Evolutionary conservation across 1,140 invertebrate species (phyloP).

Genomic region (Drosophila subobscura): DNA sequence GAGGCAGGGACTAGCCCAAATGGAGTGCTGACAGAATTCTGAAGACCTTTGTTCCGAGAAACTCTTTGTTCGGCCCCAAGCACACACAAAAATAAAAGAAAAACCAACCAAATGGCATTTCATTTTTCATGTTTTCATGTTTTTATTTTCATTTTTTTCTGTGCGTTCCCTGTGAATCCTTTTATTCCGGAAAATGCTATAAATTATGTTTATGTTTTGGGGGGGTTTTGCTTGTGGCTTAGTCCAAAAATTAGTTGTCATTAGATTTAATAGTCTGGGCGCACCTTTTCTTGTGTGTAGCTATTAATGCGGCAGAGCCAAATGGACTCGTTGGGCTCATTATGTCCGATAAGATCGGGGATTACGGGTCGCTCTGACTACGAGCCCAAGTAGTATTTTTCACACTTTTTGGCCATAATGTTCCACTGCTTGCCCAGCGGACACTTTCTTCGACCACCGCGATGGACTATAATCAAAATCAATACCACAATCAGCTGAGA

Average conservation of each 20-base stretch:
- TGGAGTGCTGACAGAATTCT: constrained; percentile 3
- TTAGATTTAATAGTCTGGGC: constrained; percentile 60
- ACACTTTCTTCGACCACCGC: constrained; percentile 7
- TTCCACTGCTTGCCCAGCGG: constrained; percentile 37
- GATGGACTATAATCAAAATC: constrained; percentile 18
- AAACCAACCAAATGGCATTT: constrained; percentile 59
- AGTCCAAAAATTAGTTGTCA: constrained; percentile 61
- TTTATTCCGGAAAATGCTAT: constrained; percentile 48
- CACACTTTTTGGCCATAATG: constrained; percentile 25
- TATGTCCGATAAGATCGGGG: constrained; percentile 25
- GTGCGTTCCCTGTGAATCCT: not conserved
- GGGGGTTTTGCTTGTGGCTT: constrained; percentile 19
- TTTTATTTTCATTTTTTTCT: constrained; percentile 19
- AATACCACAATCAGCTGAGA: constrained; percentile 16
- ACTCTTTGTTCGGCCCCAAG: constrained; percentile 10
- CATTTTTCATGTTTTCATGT: constrained; percentile 62
- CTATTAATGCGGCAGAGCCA: constrained; percentile 47
- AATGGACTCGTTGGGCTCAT: constrained; percentile 51
- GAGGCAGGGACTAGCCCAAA: not conserved
- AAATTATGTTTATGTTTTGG: constrained; percentile 51
- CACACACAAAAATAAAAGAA: no score
- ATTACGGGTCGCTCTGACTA: constrained; percentile 33
- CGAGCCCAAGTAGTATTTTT: constrained; percentile 51
- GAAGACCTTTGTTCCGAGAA: constrained; percentile 24
- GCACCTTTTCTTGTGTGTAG: constrained; percentile 52